Evolutionary conservation across 2,797 vertebrate species (phyloP), one percentile per base, ranked within the genome.

Genomic region (Smutsia temminckii): DNA sequence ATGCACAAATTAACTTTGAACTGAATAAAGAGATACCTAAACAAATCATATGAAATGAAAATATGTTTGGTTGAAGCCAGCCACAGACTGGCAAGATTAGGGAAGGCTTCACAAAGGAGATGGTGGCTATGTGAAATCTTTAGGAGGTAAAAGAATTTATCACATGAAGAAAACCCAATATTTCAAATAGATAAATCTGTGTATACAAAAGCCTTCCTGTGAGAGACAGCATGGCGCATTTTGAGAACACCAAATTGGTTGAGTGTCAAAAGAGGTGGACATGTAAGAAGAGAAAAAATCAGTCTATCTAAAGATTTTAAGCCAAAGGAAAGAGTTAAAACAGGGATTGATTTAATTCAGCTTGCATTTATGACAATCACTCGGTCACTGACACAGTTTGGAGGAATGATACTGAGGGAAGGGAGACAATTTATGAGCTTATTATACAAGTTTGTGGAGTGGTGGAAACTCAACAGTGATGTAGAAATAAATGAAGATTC

Each of bases 11-110:
- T 83, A 79, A 59, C 59, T 53, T 9, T 63, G 61, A 87, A 68
- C 53, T 34, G 66, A 53, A 32, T 34, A 87, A 40, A 17, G 8
- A 88, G 27, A 61, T 25, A 46, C 51, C 27, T 94, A 85, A 91
- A 27, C 18, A 91, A 85, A 91, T 91, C 5, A 63, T 37, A 69
- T 95, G 78, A 74, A 80, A 64, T 90, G n/a, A 32, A 91, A 88
- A 81, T 85, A 9, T 37, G 46, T 91, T 93, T 94, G 32, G 20
- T 57, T 91, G 40, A 88, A 88, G 5, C 29, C 29, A 40, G 21
- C 12, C 12, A 46, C 21, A 85, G 27, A 87, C 23, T 53, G 29
- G 5, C 23, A 93, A 91, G 55, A 8, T 64, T 85, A 77, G 21
- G 40, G n/a, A 91, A 84, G 27, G 4, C 25, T 61, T 80, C 64